Evolutionary conservation across 2,113 vertebrate species (phyloP).

Genomic region (Eurypyga helias): DNA sequence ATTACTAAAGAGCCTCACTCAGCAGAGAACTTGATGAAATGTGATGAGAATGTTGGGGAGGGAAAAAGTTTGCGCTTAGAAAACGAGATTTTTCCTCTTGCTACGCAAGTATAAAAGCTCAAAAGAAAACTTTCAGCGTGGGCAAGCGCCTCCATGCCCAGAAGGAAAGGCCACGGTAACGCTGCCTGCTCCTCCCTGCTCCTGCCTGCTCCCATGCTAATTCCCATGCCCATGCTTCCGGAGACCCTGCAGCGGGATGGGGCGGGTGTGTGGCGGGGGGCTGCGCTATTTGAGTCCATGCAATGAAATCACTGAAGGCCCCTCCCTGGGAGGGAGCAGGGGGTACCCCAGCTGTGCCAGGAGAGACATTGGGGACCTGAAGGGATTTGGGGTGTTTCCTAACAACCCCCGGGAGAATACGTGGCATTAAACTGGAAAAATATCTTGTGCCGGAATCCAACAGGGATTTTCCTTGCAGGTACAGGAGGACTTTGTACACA

Average conservation of each 20-base stretch:
- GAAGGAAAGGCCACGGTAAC: background rate
- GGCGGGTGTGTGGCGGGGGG: background rate
- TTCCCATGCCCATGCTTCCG: background rate
- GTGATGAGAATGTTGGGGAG: background rate
- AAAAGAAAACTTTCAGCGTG: background rate
- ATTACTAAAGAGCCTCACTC: background rate
- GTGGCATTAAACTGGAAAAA: fast-evolving
- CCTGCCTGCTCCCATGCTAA: background rate
- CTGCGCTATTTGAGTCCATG: background rate
- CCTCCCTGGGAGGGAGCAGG: background rate
- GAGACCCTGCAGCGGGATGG: background rate
- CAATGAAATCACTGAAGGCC: background rate
- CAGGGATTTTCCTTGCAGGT: background rate
- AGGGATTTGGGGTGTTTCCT: background rate
- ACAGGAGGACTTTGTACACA: background rate
- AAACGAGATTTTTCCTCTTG: background rate
- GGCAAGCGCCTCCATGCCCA: background rate
- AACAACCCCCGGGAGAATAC: fast-evolving
- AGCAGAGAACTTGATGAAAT: background rate
- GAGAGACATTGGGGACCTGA: fast-evolving
- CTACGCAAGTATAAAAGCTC: background rate
- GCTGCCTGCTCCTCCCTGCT: background rate
- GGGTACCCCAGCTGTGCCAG: fast-evolving
- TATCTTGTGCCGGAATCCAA: background rate
- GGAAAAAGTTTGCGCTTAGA: background rate